These are phyloP conservation scores for Physocephala rufipes DNA, from an alignment of 2,888 invertebrate species.

Conservation along the genomic window DNA sequence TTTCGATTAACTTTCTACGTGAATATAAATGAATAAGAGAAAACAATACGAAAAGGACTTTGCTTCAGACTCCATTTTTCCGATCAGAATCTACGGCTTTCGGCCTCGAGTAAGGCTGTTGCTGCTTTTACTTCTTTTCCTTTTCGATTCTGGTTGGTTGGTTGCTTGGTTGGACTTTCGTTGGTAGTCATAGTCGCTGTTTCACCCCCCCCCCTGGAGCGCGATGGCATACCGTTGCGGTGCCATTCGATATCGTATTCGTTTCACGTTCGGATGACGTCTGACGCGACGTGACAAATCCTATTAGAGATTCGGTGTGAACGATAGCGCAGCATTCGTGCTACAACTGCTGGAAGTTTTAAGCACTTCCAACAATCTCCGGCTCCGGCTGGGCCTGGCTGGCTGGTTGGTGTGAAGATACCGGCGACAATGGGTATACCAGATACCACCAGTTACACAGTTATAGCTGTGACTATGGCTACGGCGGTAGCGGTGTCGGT, in stretches of 20 bases:
- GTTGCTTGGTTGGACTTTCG: too few relatives aligned
- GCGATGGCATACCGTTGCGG: neutral
- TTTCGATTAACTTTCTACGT: constrained; percentile 17
- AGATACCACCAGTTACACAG: neutral
- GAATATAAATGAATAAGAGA: too few relatives aligned
- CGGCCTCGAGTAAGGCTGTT: neutral
- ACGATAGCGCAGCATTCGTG: constrained; percentile 51
- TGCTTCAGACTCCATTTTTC: constrained; percentile 12
- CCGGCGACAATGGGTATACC: neutral
- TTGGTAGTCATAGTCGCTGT: neutral
- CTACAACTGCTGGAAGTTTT: neutral
- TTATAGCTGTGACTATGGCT: too few relatives aligned
- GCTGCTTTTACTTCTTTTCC: too few relatives aligned
- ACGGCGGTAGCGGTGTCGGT: too few relatives aligned
- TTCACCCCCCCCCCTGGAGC: neutral
- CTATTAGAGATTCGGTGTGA: constrained; percentile 62
- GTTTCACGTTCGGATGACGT: constrained; percentile 25
- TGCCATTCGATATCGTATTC: too few relatives aligned
- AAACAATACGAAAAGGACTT: neutral
- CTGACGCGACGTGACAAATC: constrained; percentile 61
- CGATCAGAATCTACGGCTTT: neutral
- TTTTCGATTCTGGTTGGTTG: neutral
- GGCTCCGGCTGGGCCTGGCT: too few relatives aligned
- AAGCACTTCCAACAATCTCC: neutral
- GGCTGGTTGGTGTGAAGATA: neutral